Base-by-base conservation (phyloP, 2,797 vertebrate species). In the Hoplostethus atlanticus region DNA sequence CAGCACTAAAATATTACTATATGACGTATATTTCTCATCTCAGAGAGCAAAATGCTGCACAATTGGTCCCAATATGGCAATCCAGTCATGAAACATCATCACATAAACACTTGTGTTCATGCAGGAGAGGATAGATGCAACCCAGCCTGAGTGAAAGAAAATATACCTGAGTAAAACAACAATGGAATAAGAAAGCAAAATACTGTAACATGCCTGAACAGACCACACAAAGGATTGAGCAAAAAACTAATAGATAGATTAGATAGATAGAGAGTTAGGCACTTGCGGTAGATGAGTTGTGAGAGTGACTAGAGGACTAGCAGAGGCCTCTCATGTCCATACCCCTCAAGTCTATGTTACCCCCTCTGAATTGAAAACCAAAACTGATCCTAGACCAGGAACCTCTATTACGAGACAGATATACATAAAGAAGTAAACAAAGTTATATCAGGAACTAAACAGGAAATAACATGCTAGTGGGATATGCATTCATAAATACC, bases 241-340 rank as follows among this genome's bases (percentile, higher is more conserved):
- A 21, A 21, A 21, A 21, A 21, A 21, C 17, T 25, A 38, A 12
- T 25, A 9, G 36, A 51, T 38, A 51, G 2, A 51, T 12, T 28
- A 69, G 17, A 21, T 21, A 21, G 21, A 21, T 21, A 57, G 30
- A 56, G 17, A 6, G 79, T 89, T 83, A 95, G 95, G 95, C 94
- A 96, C 95, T 96, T 95, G 88, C 78, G 93, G 93, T 92, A 87
- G 87, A 91, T 89, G 79, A 91, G 81, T 85, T 84, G 78, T 74
- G 75, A 76, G 66, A 71, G 46, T 69, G 60, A 85, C 51, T 21
- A 21, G 21, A 50, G 59, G 73, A 71, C 46, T 40, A 73, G 61
- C 65, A 62, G 72, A 68, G 72, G 42, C 50, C 38, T 68, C 83
- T 87, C 66, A 17, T 55, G 59, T 52, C 9, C 34, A 15, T 54